These are phyloP conservation scores for Toxostoma redivivum DNA, from an alignment of 2,113 vertebrate genomes.

Conservation along the genomic window DNA sequence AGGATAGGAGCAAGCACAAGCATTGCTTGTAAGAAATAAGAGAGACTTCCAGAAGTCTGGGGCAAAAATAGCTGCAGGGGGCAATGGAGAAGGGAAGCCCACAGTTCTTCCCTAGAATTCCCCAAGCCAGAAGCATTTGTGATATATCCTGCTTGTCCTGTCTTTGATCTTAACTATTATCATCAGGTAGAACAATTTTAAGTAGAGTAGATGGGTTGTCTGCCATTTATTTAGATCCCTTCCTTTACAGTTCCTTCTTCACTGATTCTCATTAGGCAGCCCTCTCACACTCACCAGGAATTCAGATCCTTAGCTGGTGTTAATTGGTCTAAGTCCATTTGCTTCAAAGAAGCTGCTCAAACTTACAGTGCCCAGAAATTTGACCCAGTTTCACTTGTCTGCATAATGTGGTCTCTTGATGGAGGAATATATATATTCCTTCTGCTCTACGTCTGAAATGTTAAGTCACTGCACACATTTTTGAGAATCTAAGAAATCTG, in stretches of 20 bases:
- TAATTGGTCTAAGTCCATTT: constrained; percentile 26
- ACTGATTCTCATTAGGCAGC: neutral
- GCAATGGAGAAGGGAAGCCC: neutral
- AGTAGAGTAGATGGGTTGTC: neutral
- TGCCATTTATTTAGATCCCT: neutral
- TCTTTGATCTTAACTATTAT: neutral
- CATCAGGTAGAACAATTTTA: neutral
- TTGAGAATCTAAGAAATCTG: neutral
- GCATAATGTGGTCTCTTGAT: neutral
- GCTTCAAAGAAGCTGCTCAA: constrained; percentile 20
- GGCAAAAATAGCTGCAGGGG: neutral
- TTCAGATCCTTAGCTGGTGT: neutral
- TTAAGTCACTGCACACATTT: neutral
- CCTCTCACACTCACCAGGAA: neutral
- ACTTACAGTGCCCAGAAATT: neutral
- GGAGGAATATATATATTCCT: neutral
- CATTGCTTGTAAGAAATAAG: neutral
- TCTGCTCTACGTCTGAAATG: neutral
- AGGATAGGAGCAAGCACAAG: neutral
- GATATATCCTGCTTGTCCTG: neutral
- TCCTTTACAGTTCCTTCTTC: neutral
- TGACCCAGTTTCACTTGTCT: constrained; percentile 22
- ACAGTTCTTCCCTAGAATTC: neutral
- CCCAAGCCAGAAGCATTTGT: neutral
- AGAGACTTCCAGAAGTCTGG: neutral